phyloP scores from a whole-genome alignment of 2,888 invertebrate species.

The Eupithecia insigniata region DNA sequence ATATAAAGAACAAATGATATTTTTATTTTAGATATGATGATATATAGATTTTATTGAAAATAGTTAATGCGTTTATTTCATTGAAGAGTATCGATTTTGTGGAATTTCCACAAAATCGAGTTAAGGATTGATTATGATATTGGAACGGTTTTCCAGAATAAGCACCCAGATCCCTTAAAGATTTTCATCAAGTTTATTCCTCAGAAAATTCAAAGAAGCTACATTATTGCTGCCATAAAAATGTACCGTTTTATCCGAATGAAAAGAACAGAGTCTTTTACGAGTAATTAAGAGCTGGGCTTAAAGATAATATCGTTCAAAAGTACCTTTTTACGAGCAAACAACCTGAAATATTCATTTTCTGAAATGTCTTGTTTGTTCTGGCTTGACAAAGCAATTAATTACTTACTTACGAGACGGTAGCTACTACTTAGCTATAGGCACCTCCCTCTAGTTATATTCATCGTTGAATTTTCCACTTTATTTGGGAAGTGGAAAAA shows the following conservation, averaged over 20 bases:
- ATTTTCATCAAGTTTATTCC: conserved; percentile 56
- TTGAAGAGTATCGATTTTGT: background rate
- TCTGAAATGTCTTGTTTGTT: conserved; percentile 11
- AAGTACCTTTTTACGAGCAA: conserved; percentile 22
- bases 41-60: no score
- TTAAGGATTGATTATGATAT: background rate
- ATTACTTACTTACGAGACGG: background rate
- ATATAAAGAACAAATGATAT: no score
- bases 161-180: conserved; percentile 42
- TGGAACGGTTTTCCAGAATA: background rate
- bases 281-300: conserved; percentile 37
- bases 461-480: background rate
- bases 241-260: conserved; percentile 38
- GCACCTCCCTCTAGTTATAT: background rate
- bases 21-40: no score
- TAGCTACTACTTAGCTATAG: background rate
- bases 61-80: no score
- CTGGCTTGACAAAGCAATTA: background rate
- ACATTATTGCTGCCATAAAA: conserved; percentile 39
- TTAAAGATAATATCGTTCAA: conserved; percentile 30
- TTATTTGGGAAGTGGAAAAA: background rate
- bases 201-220: conserved; percentile 46
- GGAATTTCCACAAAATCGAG: background rate
- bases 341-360: conserved; percentile 12
- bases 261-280: conserved; percentile 29